Evolutionary conservation across 2,113 vertebrate species (phyloP).

Genomic region (Kryptolebias marmoratus): DNA sequence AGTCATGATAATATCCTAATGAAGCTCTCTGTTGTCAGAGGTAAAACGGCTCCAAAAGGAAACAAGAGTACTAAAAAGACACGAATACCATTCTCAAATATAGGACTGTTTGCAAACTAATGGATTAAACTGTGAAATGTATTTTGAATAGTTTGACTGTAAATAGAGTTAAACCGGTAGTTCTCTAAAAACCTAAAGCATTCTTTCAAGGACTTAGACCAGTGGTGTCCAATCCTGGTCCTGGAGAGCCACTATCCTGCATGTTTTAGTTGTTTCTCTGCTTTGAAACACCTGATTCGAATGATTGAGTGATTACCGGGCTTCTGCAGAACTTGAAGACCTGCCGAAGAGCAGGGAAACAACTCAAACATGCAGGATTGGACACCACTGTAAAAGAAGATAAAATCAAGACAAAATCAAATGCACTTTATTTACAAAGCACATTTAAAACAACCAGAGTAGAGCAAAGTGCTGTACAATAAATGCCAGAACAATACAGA

Average conservation of each 20-base stretch:
- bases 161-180: slow-evolving; percentile 22
- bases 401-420: too few relatives aligned
- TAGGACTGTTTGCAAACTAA: slow-evolving; percentile 23
- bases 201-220: slow-evolving; percentile 5
- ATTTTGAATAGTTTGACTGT: not conserved
- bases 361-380: too few relatives aligned
- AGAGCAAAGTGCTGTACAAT: not conserved
- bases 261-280: too few relatives aligned
- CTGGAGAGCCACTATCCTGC: too few relatives aligned
- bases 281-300: too few relatives aligned
- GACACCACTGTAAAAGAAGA: slow-evolving; percentile 7
- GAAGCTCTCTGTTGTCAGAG: slow-evolving; percentile 58
- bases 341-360: too few relatives aligned
- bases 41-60: slow-evolving; percentile 47
- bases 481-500: not conserved
- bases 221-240: too few relatives aligned
- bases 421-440: not conserved
- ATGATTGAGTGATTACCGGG: too few relatives aligned
- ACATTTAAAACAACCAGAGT: slow-evolving; percentile 3
- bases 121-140: not conserved
- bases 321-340: too few relatives aligned
- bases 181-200: slow-evolving; percentile 1
- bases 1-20: slow-evolving; percentile 62
- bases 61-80: slow-evolving; percentile 27
- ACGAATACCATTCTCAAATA: slow-evolving; percentile 38